Percentiles rank a stretch among this genome's conserved stretches.
These are phyloP conservation scores for Limonius californicus DNA, from an alignment of 1,140 invertebrate genomes.

Conservation along the genomic window DNA sequence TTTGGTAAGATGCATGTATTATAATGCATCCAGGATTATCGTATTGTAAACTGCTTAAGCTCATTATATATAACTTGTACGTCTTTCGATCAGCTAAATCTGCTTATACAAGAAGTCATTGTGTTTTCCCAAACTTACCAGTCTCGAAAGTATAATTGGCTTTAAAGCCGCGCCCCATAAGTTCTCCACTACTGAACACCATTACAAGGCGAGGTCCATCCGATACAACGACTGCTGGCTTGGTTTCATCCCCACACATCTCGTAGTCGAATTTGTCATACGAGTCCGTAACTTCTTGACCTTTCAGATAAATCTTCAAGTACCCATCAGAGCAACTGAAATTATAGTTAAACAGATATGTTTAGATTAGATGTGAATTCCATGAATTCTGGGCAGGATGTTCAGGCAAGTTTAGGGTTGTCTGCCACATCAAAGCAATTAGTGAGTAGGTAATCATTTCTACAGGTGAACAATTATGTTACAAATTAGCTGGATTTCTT, in stretches of 20 bases:
- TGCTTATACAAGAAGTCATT: background rate
- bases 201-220: constrained; percentile 90
- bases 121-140: constrained; percentile 51
- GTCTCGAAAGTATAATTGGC: constrained; percentile 87
- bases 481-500: too few relatives aligned
- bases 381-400: too few relatives aligned
- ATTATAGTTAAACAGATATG: constrained; percentile 2
- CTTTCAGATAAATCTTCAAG: constrained; percentile 86
- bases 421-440: too few relatives aligned
- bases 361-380: too few relatives aligned
- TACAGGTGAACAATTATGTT: too few relatives aligned
- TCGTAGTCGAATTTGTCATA: constrained; percentile 92
- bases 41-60: too few relatives aligned
- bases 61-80: too few relatives aligned
- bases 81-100: too few relatives aligned
- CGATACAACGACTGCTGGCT: constrained; percentile 71
- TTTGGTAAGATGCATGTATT: too few relatives aligned
- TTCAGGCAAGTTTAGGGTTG: too few relatives aligned
- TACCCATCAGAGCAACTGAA: constrained; percentile 81
- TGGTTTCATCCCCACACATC: constrained; percentile 74
- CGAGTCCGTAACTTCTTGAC: constrained; percentile 87
- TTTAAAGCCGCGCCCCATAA: constrained; percentile 87
- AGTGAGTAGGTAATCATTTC: too few relatives aligned
- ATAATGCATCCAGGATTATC: too few relatives aligned
- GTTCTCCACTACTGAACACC: constrained; percentile 87